These are phyloP conservation scores for Hiodon tergisus DNA, from an alignment of 2,113 vertebrate genomes.

Conservation along the genomic window DNA sequence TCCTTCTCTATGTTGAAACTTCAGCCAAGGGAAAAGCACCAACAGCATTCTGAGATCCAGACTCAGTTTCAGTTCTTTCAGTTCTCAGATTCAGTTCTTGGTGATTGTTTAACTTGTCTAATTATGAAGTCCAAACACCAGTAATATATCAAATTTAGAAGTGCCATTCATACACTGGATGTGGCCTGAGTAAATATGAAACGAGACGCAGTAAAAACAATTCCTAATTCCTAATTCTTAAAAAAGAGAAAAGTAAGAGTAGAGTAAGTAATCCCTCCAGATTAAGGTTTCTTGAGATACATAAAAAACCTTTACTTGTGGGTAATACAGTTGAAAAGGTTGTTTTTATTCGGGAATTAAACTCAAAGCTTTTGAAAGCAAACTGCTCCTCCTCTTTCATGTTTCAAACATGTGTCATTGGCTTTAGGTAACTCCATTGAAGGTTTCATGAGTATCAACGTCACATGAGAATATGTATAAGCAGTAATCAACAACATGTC, in stretches of 20 bases:
- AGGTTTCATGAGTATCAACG: background rate
- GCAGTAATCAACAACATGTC: no score
- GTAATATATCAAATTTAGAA: background rate
- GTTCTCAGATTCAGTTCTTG: background rate
- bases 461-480: no score
- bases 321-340: slow-evolving; percentile 28
- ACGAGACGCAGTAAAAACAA: no score
- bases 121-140: slow-evolving; percentile 21
- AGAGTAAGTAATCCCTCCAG: background rate
- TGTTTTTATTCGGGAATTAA: slow-evolving; percentile 27
- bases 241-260: no score
- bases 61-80: background rate
- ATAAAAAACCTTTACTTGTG: slow-evolving; percentile 19
- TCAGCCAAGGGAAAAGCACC: background rate
- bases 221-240: no score
- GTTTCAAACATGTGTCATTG: slow-evolving; percentile 2
- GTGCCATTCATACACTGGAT: no score
- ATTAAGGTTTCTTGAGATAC: slow-evolving; percentile 20
- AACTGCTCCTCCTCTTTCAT: slow-evolving; percentile 21
- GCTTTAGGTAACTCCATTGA: background rate
- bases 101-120: background rate
- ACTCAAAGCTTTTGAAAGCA: slow-evolving; percentile 23
- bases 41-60: background rate
- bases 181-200: no score
- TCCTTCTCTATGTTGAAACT: no score